Conservation (phyloP, 2,797 vertebrate species). For the Eulemur mongoz region DNA sequence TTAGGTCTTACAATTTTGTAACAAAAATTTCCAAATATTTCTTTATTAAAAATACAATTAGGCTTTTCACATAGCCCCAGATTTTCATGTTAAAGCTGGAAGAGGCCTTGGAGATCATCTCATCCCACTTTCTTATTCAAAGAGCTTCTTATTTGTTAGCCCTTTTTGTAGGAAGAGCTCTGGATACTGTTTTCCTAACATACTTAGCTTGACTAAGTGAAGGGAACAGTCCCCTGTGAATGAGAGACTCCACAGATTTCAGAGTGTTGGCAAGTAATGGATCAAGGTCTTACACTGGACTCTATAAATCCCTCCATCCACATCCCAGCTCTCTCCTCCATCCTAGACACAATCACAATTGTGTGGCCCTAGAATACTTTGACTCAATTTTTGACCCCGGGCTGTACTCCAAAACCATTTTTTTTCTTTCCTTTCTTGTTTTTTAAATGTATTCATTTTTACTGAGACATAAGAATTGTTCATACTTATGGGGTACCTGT, state of each 20-base stretch:
- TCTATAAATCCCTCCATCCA: not conserved
- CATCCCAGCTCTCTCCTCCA: not conserved
- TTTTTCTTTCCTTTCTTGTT: not conserved
- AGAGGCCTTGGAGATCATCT: not conserved
- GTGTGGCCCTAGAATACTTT: not conserved
- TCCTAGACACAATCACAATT: not conserved
- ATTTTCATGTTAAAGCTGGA: not conserved
- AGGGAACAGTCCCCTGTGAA: not conserved
- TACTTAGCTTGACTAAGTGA: not conserved
- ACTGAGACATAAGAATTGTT: not conserved
- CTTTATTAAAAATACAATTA: constrained; percentile 28
- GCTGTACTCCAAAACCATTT: not conserved
- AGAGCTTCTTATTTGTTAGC: not conserved
- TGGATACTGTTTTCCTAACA: not conserved
- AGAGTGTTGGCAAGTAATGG: not conserved
- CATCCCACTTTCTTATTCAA: not conserved
- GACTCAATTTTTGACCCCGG: not conserved
- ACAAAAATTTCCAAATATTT: not conserved
- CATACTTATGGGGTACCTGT: not conserved
- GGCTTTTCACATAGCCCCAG: not conserved
- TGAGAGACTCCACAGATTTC: not conserved
- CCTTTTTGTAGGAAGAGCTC: not conserved
- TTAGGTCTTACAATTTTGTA: not conserved
- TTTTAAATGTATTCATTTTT: not conserved
- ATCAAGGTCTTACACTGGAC: not conserved